phyloP scores from a whole-genome alignment of 2,888 invertebrate genomes.

The Megaustenia siamemsis region DNA sequence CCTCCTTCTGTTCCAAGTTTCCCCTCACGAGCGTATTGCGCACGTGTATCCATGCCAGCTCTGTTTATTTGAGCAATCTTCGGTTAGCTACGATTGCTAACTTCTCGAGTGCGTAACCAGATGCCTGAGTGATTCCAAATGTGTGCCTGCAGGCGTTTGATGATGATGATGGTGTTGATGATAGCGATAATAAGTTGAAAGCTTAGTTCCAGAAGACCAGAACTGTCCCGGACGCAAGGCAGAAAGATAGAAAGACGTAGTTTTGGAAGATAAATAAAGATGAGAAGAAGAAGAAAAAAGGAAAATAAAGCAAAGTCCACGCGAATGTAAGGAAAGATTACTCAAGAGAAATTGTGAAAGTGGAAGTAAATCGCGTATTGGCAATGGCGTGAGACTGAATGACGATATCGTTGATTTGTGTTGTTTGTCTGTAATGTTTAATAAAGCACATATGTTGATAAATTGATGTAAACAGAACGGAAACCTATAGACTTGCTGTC shows the following conservation, averaged over 20 bases:
- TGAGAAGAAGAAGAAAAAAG: not conserved
- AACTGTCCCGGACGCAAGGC: not conserved
- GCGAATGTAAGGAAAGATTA: no score
- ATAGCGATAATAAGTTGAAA: conserved; percentile 13
- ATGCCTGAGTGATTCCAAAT: conserved; percentile 39
- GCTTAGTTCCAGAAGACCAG: not conserved
- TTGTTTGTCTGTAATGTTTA: no score
- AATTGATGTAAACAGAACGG: no score
- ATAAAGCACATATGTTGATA: no score
- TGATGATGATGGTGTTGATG: conserved; percentile 27
- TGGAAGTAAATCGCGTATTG: no score
- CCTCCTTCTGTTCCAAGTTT: conserved; percentile 5
- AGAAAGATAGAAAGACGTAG: not conserved
- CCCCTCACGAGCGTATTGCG: conserved; percentile 10
- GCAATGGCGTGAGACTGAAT: no score
- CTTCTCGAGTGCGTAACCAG: conserved; percentile 32
- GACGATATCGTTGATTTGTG: no score
- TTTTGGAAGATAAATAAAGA: not conserved
- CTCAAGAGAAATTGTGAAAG: no score
- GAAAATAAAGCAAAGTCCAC: not conserved
- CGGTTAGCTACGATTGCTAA: conserved; percentile 10
- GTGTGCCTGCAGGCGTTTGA: not conserved
- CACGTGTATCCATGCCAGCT: conserved; percentile 31
- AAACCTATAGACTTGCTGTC: no score
- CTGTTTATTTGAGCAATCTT: conserved; percentile 37